Percentiles rank a stretch among this genome's conserved stretches.
Evolutionary conservation across 92 coral and sea anemone species (phyloP).

Genomic region (Phymanthus crucifer): DNA sequence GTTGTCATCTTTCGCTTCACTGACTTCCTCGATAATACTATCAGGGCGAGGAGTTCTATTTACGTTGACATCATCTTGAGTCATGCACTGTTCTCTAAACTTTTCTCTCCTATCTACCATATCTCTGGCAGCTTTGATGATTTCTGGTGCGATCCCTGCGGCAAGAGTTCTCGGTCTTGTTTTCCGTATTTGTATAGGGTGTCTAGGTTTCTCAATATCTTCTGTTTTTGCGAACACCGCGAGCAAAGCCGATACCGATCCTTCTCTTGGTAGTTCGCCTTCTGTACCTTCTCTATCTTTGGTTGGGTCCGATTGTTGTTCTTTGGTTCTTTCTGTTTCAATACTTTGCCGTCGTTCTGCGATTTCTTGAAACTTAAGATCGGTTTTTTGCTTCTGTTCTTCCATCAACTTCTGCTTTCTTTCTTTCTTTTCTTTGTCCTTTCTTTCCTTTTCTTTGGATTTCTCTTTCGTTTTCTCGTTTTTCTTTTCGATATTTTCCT

Average conservation of each 20-base stretch:
- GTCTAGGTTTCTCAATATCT: conserved; percentile 31
- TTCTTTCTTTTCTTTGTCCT: conserved; percentile 42
- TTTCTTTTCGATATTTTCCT: conserved; percentile 35
- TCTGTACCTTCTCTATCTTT: background rate
- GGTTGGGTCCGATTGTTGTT: background rate
- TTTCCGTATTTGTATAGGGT: conserved; percentile 39
- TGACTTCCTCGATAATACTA: conserved; percentile 7
- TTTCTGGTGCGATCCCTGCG: conserved; percentile 67
- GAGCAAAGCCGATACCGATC: conserved; percentile 48
- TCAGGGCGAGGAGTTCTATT: conserved; percentile 10
- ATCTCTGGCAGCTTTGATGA: conserved; percentile 52
- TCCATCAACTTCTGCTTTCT: conserved; percentile 27
- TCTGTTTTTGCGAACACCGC: conserved; percentile 44
- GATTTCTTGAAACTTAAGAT: conserved; percentile 25
- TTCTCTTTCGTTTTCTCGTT: conserved; percentile 39
- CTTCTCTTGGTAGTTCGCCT: conserved; percentile 47
- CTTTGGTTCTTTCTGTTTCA: conserved; percentile 27
- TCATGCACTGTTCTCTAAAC: conserved; percentile 27
- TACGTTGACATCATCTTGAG: conserved; percentile 35
- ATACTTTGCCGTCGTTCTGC: background rate
- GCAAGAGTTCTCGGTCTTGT: conserved; percentile 73
- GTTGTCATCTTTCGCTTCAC: background rate
- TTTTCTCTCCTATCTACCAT: conserved; percentile 43
- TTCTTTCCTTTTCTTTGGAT: conserved; percentile 38
- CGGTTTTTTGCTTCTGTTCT: conserved; percentile 32